Percentiles rank a stretch among this genome's conserved stretches.
phyloP scores from a whole-genome alignment of 2,888 invertebrate species.

The Pheosia tremula region DNA sequence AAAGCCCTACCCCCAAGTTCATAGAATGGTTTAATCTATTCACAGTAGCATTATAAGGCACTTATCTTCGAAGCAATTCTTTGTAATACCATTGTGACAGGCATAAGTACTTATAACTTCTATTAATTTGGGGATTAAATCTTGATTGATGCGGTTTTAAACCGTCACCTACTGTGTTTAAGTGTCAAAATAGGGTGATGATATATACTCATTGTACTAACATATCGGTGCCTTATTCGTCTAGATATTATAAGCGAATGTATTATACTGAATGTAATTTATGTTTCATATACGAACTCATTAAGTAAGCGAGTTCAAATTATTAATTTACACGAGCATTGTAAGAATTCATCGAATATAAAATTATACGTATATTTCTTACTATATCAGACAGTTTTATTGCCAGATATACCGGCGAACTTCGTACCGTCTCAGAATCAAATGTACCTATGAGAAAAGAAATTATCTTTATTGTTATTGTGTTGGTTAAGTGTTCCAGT shows the following conservation, averaged over 20 bases:
- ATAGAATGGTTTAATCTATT: too few relatives aligned
- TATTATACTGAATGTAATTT: conserved; percentile 73
- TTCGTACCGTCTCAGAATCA: too few relatives aligned
- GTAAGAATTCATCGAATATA: conserved; percentile 67
- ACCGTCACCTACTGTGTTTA: conserved; percentile 8
- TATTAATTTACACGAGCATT: conserved; percentile 51
- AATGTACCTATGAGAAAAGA: too few relatives aligned
- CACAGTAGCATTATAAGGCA: too few relatives aligned
- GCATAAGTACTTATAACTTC: too few relatives aligned
- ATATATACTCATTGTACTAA: conserved; percentile 61
- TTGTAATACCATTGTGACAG: too few relatives aligned
- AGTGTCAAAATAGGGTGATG: conserved; percentile 50
- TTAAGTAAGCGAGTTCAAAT: conserved; percentile 62
- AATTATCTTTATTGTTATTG: too few relatives aligned
- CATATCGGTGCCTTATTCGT: conserved; percentile 66
- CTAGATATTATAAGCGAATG: conserved; percentile 60
- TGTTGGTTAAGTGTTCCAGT: too few relatives aligned
- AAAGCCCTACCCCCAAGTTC: too few relatives aligned
- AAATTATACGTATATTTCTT: conserved; percentile 41
- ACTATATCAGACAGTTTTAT: conserved; percentile 14
- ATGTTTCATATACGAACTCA: conserved; percentile 58
- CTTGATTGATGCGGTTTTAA: neutral
- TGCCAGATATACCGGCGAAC: neutral
- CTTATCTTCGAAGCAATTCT: too few relatives aligned
- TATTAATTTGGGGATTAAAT: too few relatives aligned